Evolutionary conservation across 2,888 invertebrate genomes (phyloP), one percentile per base, ranked within the genome.

Genomic region (Thymelicus sylvestris): DNA sequence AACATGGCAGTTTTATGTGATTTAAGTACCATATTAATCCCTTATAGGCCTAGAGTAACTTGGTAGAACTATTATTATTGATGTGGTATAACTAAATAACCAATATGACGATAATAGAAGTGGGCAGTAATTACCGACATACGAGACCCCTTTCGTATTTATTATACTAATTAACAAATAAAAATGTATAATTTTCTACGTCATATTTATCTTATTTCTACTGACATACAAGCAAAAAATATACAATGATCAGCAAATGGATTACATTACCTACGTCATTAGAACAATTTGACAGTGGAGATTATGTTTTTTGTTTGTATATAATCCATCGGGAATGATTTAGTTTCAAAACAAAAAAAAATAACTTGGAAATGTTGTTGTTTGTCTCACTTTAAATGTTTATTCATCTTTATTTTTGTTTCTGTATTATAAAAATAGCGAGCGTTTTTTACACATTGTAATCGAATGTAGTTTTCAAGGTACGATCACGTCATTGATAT

Each of bases 221-320:
- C 50, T 19, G 31, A 57, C 19, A 3, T 31, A 60, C 48, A 65
- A 64, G 59, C 50, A 74, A 63, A 68, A 74, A 63, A 68, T 59
- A 71, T 72, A 68, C 19, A 60, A 39, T 10, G 57, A 73, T 69
- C 15, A 48, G 50, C 44, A 41, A 61, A 52, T 59, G 13, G 48
- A 55, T 63, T 60, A 63, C 19, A 38, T 63, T 63, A 67, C 41
- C 57, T 63, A 67, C 41, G 63, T 64, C 59, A 65, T 72, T 69
- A 15, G 15, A 57, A 0, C 39, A 31, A 59, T 64, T 69, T 65
- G 63, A 48, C 48, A 65, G 31, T 60, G 65, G 31, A 50, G 8
- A 13, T 47, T 66, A 41, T 24, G 24, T 60, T 69, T 69, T 69
- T 48, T 59, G 64, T 50, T 47, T 60, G 52, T 65, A 31, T 44